A percentile compares a stretch with the other conserved stretches of the same genome.
These are phyloP conservation scores for Sminthopsis crassicaudata DNA, from an alignment of 2,113 vertebrate species.

Conservation along the genomic window DNA sequence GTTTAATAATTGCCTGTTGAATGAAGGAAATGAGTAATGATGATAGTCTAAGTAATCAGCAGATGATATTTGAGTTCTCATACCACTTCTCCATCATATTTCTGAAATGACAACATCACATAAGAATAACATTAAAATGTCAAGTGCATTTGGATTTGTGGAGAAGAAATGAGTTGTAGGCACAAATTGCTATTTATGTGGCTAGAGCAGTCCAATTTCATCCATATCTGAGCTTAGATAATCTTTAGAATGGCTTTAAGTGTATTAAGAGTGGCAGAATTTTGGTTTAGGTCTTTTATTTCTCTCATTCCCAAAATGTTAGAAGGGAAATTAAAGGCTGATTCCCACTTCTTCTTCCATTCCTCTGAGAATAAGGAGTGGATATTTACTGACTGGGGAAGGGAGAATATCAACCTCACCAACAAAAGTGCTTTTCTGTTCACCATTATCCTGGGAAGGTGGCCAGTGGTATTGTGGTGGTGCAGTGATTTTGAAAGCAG, in stretches of 20 bases:
- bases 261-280: background rate
- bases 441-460: background rate
- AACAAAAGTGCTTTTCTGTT: background rate
- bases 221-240: background rate
- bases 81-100: conserved; percentile 12
- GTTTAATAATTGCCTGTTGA: background rate
- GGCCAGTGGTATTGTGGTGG: background rate
- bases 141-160: conserved; percentile 54
- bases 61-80: background rate
- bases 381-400: background rate
- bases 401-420: background rate
- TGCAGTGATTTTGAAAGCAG: background rate
- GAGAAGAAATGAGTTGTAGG: conserved; percentile 42
- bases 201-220: background rate
- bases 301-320: conserved; percentile 29
- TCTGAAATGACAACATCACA: too few relatives aligned
- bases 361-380: background rate
- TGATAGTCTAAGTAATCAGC: background rate
- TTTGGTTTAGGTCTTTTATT: background rate
- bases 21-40: background rate
- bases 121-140: background rate
- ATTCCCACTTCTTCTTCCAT: background rate
- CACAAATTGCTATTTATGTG: conserved; percentile 67
- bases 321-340: background rate
- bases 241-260: background rate